Percentiles rank a stretch among this genome's conserved stretches.
Evolutionary conservation across 2,888 invertebrate species (phyloP).

Genomic region (Hedya salicella): DNA sequence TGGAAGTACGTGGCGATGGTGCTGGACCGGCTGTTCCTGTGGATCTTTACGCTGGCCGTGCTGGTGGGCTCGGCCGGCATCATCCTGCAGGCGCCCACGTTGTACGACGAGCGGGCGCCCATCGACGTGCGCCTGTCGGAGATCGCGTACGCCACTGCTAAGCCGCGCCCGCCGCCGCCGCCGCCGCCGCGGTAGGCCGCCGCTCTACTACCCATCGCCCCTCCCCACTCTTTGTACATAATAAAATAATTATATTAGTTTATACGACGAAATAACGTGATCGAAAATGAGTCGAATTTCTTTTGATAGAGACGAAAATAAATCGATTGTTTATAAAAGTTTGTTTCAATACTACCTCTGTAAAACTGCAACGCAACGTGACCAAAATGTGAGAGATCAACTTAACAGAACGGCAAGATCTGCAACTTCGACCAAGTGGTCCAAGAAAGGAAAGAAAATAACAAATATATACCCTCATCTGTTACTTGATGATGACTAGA

Average conservation of each 20-base stretch:
- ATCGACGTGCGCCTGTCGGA: conserved; percentile 95
- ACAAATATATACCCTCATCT: too few relatives aligned
- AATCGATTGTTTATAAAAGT: conserved; percentile 71
- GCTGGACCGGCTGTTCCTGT: conserved; percentile 97
- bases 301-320: conserved; percentile 83
- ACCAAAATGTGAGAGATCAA: not conserved
- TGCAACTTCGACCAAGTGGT: too few relatives aligned
- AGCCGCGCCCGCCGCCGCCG: conserved; percentile 86
- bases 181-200: conserved; percentile 48
- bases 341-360: conserved; percentile 38
- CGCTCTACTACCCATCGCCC: conserved; percentile 61
- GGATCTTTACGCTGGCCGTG: conserved; percentile 98
- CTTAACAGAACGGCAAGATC: not conserved
- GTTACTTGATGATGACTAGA: too few relatives aligned
- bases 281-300: conserved; percentile 79
- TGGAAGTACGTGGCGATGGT: conserved; percentile 99
- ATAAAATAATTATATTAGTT: conserved; percentile 72
- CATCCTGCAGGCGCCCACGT: conserved; percentile 96
- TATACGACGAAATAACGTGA: conserved; percentile 76
- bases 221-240: conserved; percentile 58
- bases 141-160: conserved; percentile 95
- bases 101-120: conserved; percentile 95
- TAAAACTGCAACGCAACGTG: not conserved
- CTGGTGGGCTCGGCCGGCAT: conserved; percentile 97
- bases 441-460: too few relatives aligned